Percentiles rank a stretch among this genome's conserved stretches.
phyloP scores from a whole-genome alignment of 2,797 vertebrate genomes.

The Protonibea diacanthus region DNA sequence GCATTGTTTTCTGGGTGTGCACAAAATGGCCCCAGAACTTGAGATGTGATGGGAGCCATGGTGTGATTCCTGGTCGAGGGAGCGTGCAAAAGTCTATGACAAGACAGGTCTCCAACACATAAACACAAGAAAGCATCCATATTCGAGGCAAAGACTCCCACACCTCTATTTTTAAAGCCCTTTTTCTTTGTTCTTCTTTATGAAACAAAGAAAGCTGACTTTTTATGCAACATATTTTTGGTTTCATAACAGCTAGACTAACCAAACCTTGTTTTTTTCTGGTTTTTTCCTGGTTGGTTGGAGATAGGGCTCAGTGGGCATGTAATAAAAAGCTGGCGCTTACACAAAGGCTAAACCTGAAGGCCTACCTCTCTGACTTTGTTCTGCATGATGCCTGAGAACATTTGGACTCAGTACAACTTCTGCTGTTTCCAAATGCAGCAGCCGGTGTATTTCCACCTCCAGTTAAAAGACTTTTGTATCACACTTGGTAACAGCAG shows the following conservation, averaged over 20 bases:
- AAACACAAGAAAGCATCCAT: too few relatives aligned
- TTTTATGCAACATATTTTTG: not conserved
- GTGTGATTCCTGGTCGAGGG: too few relatives aligned
- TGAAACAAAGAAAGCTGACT: not conserved
- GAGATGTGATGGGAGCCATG: too few relatives aligned
- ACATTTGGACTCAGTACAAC: constrained; percentile 48
- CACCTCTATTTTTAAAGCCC: too few relatives aligned
- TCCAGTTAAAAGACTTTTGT: constrained; percentile 76
- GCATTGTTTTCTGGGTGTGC: too few relatives aligned
- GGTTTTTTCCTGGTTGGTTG: not conserved
- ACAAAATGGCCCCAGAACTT: too few relatives aligned
- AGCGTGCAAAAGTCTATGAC: too few relatives aligned
- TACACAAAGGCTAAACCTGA: constrained; percentile 43
- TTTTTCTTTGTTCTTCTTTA: not conserved
- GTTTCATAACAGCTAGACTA: not conserved
- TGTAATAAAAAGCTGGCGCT: constrained; percentile 39
- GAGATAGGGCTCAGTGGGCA: not conserved
- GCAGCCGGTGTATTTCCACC: constrained; percentile 61
- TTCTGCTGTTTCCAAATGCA: constrained; percentile 51
- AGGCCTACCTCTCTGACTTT: constrained; percentile 28
- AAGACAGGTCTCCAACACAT: too few relatives aligned
- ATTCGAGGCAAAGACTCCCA: too few relatives aligned
- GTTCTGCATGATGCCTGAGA: constrained; percentile 43
- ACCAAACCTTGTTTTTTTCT: not conserved
- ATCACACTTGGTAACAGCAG: constrained; percentile 67